These are phyloP conservation scores for Urocynchramus pylzowi DNA, from an alignment of 2,113 vertebrate species.

Conservation along the genomic window DNA sequence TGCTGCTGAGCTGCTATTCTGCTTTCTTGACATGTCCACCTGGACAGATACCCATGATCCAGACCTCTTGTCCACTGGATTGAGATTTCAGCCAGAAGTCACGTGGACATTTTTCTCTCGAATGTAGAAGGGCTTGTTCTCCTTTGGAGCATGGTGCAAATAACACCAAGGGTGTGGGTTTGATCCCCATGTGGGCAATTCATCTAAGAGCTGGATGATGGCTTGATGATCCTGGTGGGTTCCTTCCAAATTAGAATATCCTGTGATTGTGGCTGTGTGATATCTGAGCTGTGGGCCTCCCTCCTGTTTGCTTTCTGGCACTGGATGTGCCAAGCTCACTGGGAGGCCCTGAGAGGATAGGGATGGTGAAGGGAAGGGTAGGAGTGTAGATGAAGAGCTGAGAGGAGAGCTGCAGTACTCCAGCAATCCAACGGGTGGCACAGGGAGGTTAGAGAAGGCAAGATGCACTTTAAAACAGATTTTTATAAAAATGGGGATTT, in stretches of 20 bases:
- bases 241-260: background rate
- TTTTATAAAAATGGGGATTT: background rate
- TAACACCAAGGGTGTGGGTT: background rate
- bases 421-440: background rate
- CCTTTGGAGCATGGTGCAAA: too few species aligned
- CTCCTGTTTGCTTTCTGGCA: background rate
- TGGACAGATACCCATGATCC: background rate
- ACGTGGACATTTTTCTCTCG: rapidly evolving
- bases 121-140: background rate
- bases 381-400: background rate
- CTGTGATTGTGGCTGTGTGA: background rate
- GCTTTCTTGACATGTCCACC: background rate
- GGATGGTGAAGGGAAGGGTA: background rate
- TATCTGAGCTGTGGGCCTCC: background rate
- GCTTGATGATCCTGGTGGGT: background rate
- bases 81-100: background rate
- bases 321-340: background rate
- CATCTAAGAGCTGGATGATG: background rate
- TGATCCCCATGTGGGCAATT: rapidly evolving
- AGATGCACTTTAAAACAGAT: background rate
- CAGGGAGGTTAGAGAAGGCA: background rate
- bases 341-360: background rate
- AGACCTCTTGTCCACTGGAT: background rate
- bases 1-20: background rate
- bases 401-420: background rate